Percentiles rank a stretch among this genome's conserved stretches.
phyloP scores from a whole-genome alignment of 2,888 invertebrate genomes.

The Polymixis lichenea region DNA sequence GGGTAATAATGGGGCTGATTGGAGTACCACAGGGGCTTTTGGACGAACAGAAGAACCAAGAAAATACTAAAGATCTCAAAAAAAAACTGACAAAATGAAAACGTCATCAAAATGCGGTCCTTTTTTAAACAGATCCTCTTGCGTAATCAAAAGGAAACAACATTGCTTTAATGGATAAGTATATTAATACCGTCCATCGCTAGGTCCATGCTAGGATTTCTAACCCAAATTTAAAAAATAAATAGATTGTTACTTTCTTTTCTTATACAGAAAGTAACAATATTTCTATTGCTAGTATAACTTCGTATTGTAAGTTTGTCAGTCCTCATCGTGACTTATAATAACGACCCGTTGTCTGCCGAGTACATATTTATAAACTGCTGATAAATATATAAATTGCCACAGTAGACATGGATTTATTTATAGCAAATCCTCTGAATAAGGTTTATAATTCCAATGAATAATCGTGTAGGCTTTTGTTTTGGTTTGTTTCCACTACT shows the following conservation, averaged over 20 bases:
- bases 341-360: background rate
- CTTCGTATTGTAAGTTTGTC: conserved; percentile 10
- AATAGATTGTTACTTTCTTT: too few relatives aligned
- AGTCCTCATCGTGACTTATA: background rate
- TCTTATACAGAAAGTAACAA: background rate
- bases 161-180: too few relatives aligned
- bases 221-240: background rate
- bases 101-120: background rate
- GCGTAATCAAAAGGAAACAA: background rate
- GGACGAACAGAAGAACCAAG: background rate
- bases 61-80: background rate
- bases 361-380: conserved; percentile 6
- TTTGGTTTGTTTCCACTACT: background rate
- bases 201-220: background rate
- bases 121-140: background rate
- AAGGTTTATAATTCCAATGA: background rate
- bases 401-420: conserved; percentile 3
- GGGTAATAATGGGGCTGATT: background rate
- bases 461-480: background rate
- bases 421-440: background rate
- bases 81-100: background rate
- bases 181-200: background rate
- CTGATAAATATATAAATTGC: background rate
- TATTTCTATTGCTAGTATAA: background rate
- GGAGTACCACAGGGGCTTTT: background rate